Evolutionary conservation across 2,113 vertebrate species (phyloP).

Genomic region (Ornithorhynchus anatinus): DNA sequence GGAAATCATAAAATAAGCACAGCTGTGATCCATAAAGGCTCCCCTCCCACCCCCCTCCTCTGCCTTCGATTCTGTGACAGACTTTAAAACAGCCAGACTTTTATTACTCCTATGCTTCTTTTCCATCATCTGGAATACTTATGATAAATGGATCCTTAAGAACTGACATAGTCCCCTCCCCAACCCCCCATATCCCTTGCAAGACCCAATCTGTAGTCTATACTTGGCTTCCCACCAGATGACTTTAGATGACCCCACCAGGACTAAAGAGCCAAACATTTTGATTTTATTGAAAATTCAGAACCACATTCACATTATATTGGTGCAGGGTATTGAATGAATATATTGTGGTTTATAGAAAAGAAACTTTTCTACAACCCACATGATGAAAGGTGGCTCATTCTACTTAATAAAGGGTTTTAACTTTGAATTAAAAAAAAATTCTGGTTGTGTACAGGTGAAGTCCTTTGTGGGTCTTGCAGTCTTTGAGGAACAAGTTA

Average conservation of each 20-base stretch:
- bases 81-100: conserved; percentile 29
- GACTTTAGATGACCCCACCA: too few relatives aligned
- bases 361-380: neutral
- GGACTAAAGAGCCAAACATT: too few relatives aligned
- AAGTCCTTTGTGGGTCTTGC: neutral
- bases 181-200: conserved; percentile 12
- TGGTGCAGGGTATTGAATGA: too few relatives aligned
- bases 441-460: neutral
- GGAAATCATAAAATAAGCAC: conserved; percentile 66
- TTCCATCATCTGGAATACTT: neutral
- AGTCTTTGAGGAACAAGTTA: conserved; percentile 21
- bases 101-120: conserved; percentile 5
- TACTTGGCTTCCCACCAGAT: too few relatives aligned
- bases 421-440: neutral
- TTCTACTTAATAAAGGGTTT: too few relatives aligned
- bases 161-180: conserved; percentile 13
- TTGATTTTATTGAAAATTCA: too few relatives aligned
- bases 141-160: conserved; percentile 5
- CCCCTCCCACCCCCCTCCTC: too few relatives aligned
- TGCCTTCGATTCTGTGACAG: conserved; percentile 39
- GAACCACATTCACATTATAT: too few relatives aligned
- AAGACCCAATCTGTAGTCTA: conserved; percentile 26
- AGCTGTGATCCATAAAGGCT: conserved; percentile 65
- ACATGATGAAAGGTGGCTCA: neutral
- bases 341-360: too few relatives aligned